Base-by-base conservation (phyloP, 2,113 vertebrate species). In the Corythornis madagascariensis region DNA sequence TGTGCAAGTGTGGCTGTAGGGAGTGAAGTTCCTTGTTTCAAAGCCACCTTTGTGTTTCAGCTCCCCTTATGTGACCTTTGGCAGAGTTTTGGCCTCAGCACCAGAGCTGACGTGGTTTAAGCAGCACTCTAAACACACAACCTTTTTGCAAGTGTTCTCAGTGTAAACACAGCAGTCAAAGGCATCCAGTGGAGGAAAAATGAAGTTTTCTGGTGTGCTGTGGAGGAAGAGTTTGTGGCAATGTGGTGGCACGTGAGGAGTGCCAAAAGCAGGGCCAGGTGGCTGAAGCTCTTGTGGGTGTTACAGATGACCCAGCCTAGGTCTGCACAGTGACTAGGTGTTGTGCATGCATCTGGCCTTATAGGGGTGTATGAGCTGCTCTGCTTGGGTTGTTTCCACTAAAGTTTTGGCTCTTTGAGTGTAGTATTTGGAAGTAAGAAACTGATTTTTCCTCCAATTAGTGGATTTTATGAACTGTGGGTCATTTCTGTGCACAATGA, bases 241-340 rank as follows among this genome's bases (percentile, higher is more conserved):
- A 10, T 0, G 5, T 20, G 22, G n/a, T 59, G 67, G n/a, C 28
- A 42, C 2, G 1, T 0, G 0, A 71, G 43, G 57, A n/a, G 12
- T 18, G 21, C 35, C 1, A 0, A 47, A 65, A 47, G 13, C 16
- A 13, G 26, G 26, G 12, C 21, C 19, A 52, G 43, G 38, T 1
- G 0, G 17, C 53, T n/a, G 10, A 35, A 56, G 20, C n/a, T 50
- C 13, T 7, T 24, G 17, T 28, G 59, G 11, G 35, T 60, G 45
- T 21, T 20, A 42, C 5, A 29, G 52, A 7, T 16, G 14, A 11
- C 31, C 33, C 7, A 47, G 40, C 3, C 16, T 9, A 11, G 17
- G 15, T n/a, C 47, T 48, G 33, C 47, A 8, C 4, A 3, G 56
- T 5, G 6, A 42, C 31, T 31, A 48, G 40, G 17, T 56, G 19